phyloP scores from a whole-genome alignment of 2,797 vertebrate genomes.

The Anabas testudineus region DNA sequence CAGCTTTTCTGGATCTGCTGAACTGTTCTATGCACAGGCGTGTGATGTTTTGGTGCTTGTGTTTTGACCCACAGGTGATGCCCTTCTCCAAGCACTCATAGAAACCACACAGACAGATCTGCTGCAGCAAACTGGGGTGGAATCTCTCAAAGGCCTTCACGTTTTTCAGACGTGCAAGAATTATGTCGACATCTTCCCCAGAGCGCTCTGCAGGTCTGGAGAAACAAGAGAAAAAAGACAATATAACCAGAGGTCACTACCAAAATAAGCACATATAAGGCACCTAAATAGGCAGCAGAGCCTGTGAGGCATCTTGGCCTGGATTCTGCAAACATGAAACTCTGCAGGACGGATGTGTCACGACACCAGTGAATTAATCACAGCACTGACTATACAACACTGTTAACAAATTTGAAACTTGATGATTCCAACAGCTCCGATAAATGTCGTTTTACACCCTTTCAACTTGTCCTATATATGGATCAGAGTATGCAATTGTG shows the following conservation, averaged over 20 bases:
- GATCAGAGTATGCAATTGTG: not conserved
- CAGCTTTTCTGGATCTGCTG: not conserved
- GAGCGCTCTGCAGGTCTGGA: slow-evolving; percentile 93
- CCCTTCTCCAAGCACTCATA: slow-evolving; percentile 97
- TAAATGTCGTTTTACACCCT: not conserved
- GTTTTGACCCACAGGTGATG: slow-evolving; percentile 90
- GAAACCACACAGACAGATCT: slow-evolving; percentile 95
- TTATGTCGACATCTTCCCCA: slow-evolving; percentile 95
- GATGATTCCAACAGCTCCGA: not conserved
- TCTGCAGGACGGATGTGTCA: slow-evolving; percentile 13
- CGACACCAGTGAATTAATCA: slow-evolving; percentile 12
- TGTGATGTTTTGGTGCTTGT: not conserved
- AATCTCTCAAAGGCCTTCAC: slow-evolving; percentile 97
- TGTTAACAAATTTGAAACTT: too few relatives aligned
- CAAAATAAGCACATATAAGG: slow-evolving; percentile 1
- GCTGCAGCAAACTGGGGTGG: slow-evolving; percentile 92
- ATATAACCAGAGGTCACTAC: slow-evolving; percentile 1
- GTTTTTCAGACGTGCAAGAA: slow-evolving; percentile 91
- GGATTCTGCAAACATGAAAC: slow-evolving; percentile 26
- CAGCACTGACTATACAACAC: not conserved
- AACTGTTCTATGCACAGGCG: not conserved
- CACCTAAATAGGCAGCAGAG: slow-evolving; percentile 1
- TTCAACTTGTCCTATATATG: too few relatives aligned
- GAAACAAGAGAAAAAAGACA: slow-evolving; percentile 10
- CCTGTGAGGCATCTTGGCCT: slow-evolving; percentile 11